Percentiles rank a stretch among this genome's conserved stretches.
These are phyloP conservation scores for Aphis gossypii DNA, from an alignment of 1,140 invertebrate species.

Conservation along the genomic window DNA sequence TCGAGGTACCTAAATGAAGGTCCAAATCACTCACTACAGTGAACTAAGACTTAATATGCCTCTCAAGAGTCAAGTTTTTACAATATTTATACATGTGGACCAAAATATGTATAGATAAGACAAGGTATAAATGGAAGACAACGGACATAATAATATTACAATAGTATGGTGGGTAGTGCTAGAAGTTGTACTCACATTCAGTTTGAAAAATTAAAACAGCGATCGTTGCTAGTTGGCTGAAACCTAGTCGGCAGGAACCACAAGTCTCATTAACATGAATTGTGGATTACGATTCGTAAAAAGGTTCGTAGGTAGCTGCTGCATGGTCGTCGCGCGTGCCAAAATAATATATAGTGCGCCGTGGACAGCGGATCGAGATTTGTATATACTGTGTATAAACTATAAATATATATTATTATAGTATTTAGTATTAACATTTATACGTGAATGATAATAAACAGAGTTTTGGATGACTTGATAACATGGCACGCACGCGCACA, in stretches of 20 bases:
- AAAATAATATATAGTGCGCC: neutral
- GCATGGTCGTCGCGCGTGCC: neutral
- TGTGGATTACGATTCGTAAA: neutral
- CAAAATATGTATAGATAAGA: neutral
- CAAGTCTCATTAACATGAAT: neutral
- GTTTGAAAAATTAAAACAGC: neutral
- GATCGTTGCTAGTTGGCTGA: neutral
- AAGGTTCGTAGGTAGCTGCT: neutral
- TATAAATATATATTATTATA: slow-evolving; percentile 12
- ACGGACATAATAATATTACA: neutral
- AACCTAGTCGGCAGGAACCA: neutral
- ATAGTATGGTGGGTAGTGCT: neutral
- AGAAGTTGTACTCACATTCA: neutral
- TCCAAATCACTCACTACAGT: neutral
- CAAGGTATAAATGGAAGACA: neutral
- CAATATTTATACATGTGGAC: neutral
- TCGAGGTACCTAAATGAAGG: neutral
- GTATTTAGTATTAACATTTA: neutral
- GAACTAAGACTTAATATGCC: neutral
- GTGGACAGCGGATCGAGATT: neutral
- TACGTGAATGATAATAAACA: neutral
- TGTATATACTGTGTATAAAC: neutral
- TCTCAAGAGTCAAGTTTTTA: neutral
- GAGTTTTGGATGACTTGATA: neutral
- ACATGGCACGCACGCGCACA: neutral